Evolutionary conservation across 2,888 invertebrate genomes (phyloP).

Genomic region (Drosophila bunnanda): DNA sequence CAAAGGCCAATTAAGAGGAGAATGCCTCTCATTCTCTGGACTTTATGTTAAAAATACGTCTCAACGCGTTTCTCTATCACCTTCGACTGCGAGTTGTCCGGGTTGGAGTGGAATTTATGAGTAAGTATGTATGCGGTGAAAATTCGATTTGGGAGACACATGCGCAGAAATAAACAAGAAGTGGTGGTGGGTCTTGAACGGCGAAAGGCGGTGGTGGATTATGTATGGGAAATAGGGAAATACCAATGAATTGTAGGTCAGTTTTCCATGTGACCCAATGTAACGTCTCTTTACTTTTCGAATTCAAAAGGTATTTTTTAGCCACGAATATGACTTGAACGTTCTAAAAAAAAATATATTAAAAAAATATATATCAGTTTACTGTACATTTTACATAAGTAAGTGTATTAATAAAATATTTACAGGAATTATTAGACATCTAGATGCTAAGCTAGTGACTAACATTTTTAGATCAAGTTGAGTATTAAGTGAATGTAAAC

Average conservation of each 20-base stretch:
- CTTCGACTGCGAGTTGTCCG: constrained; percentile 20
- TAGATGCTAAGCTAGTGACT: constrained; percentile 33
- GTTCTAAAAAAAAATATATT: neutral
- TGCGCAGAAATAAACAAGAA: constrained; percentile 29
- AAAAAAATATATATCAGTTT: neutral
- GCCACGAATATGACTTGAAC: neutral
- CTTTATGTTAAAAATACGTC: constrained; percentile 28
- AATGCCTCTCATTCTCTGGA: constrained; percentile 68
- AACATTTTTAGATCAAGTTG: constrained; percentile 2
- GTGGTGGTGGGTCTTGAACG: constrained; percentile 21
- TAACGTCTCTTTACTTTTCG: neutral
- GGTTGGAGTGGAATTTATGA: constrained; percentile 17
- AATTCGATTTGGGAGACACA: constrained; percentile 42
- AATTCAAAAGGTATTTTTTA: neutral
- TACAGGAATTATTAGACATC: constrained; percentile 5
- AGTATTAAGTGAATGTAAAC: constrained; percentile 17
- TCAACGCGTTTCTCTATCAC: constrained; percentile 12
- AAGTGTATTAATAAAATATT: neutral
- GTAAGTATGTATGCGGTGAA: constrained; percentile 27
- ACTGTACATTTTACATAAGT: neutral
- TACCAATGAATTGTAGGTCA: constrained; percentile 11
- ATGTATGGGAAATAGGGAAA: neutral
- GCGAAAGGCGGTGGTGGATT: constrained; percentile 15
- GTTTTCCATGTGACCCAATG: neutral
- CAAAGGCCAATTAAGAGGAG: constrained; percentile 64